Conservation (phyloP, 2,113 vertebrate species). For the Paralichthys olivaceus region DNA sequence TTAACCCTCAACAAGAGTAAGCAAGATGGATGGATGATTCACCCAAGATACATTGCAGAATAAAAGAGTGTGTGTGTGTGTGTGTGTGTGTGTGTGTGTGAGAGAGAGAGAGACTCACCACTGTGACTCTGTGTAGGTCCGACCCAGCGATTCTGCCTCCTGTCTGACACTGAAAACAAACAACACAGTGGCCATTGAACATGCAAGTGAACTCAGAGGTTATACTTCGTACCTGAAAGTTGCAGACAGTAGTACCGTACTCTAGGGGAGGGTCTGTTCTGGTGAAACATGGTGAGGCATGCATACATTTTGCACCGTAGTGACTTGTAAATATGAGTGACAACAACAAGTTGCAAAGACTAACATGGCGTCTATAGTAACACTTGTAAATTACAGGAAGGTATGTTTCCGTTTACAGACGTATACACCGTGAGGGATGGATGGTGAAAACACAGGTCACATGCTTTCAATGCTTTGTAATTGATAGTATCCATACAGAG, state of each 20-base stretch:
- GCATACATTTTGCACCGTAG: background rate
- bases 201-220: background rate
- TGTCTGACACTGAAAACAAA: conserved; percentile 74
- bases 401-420: too few species aligned
- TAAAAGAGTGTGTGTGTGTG: background rate
- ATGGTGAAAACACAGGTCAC: too few species aligned
- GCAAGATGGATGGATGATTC: too few species aligned
- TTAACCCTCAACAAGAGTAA: too few species aligned
- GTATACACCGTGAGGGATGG: too few species aligned
- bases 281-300: background rate
- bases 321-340: background rate
- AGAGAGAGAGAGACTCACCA: conserved; percentile 66
- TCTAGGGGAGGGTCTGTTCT: background rate
- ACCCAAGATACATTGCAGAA: too few species aligned
- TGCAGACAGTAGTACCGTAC: background rate
- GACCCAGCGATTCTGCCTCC: conserved; percentile 77
- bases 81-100: background rate
- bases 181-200: background rate
- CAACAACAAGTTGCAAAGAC: too few species aligned
- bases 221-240: background rate
- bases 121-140: conserved; percentile 84
- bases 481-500: too few species aligned
- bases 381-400: too few species aligned
- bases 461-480: too few species aligned
- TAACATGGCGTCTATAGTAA: too few species aligned